Evolutionary conservation across 2,113 vertebrate species (phyloP), one percentile per base, ranked within the genome.

Genomic region (Marcusenius ussheri): DNA sequence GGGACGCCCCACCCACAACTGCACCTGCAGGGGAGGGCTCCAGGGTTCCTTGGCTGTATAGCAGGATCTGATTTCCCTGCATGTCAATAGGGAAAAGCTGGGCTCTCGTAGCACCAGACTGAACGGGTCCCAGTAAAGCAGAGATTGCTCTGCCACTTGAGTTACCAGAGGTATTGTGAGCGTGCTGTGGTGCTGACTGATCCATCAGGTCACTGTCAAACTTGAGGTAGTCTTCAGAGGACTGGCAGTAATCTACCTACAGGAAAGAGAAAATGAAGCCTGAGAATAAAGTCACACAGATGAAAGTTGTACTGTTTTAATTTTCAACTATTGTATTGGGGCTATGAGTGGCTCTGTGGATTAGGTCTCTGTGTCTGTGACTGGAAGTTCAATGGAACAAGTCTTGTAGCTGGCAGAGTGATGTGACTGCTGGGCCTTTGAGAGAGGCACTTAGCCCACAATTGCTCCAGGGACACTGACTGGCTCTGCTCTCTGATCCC

Each of bases 41-140:
- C 17, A 95, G 93, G 0, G 95, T 91, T 0, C 92, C 89, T 83
- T 95, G 96, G 93, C n/a, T 96, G 94, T 97, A 97, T 2, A 97
- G 93, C 77, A 98, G 85, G 90, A 97, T 94, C 90, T 97, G 97
- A 94, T 97, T 97, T 87, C 97, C 97, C 88, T 97, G 97, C 96
- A 97, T 95, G 93, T 98, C 97, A 92, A 98, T 91, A 0, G 97
- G 97, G 89, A 97, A 96, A 51, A 98, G 96, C 89, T 97, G 93
- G 1, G 96, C 95, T 0, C 96, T 94, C 1, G 95, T 92, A 8
- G 96, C 91, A 31, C 94, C 92, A 0, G 94, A 93, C 93, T 94
- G 95, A 8, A 95, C 95, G 45, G 95, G 95, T 5, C 94, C 93
- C 91, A 96, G 94, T 88, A 96, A 90, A 0, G 95, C 94, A 0